Evolutionary conservation across 2,888 invertebrate genomes (phyloP).

Genomic region (Nebria brevicollis): DNA sequence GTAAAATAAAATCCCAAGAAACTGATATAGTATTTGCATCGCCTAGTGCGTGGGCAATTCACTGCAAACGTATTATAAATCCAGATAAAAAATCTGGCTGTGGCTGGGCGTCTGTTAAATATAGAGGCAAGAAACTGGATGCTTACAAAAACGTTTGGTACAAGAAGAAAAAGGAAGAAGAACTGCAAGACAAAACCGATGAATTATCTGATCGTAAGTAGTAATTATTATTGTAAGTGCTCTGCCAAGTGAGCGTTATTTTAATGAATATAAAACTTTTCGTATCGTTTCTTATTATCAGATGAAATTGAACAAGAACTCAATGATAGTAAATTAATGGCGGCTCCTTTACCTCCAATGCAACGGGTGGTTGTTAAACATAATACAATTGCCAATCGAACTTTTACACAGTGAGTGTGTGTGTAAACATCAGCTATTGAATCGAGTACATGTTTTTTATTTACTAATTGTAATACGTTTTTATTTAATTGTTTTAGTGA

Average conservation of each 20-base stretch:
- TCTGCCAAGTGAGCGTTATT: not conserved
- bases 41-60: slow-evolving; percentile 93
- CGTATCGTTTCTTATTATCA: slow-evolving; percentile 52
- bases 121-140: slow-evolving; percentile 87
- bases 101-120: slow-evolving; percentile 93
- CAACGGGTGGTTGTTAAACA: slow-evolving; percentile 79
- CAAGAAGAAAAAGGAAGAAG: slow-evolving; percentile 68
- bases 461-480: not conserved
- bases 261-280: slow-evolving; percentile 39
- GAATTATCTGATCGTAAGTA: slow-evolving; percentile 51
- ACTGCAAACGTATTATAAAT: slow-evolving; percentile 90
- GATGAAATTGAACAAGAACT: slow-evolving; percentile 68
- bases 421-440: not conserved
- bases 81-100: slow-evolving; percentile 92
- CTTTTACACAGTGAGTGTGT: slow-evolving; percentile 78
- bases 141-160: slow-evolving; percentile 89
- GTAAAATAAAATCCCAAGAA: slow-evolving; percentile 89
- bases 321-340: slow-evolving; percentile 50
- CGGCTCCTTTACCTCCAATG: slow-evolving; percentile 69
- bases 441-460: too few relatives aligned
- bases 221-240: not conserved
- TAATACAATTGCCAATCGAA: slow-evolving; percentile 78
- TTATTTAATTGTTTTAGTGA: slow-evolving; percentile 71
- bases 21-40: slow-evolving; percentile 88
- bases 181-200: slow-evolving; percentile 56